Conservation (phyloP, 2,113 vertebrate species). For the Bubo scandiacus region DNA sequence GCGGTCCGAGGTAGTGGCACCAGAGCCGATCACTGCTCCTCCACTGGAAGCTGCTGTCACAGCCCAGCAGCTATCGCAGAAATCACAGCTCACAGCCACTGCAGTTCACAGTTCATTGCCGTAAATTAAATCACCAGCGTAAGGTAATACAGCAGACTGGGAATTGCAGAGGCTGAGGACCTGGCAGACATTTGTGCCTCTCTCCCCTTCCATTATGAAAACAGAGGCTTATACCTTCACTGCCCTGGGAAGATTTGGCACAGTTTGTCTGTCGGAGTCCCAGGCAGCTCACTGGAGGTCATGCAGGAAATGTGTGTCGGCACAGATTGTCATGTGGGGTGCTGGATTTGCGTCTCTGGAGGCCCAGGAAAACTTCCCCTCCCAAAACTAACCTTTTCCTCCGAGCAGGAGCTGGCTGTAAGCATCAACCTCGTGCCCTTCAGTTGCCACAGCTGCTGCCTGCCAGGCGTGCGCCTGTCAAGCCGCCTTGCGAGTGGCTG, state of each 20-base stretch:
- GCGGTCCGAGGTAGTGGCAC: neutral
- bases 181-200: neutral
- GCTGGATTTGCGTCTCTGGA: neutral
- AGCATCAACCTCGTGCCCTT: neutral
- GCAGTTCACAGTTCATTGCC: neutral
- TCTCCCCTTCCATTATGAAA: neutral
- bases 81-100: neutral
- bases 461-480: neutral
- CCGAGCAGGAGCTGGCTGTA: neutral
- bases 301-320: neutral
- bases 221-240: neutral
- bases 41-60: neutral
- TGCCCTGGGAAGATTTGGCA: neutral
- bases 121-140: neutral
- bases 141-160: neutral
- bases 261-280: neutral
- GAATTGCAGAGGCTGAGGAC: neutral
- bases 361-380: neutral
- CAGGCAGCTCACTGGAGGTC: neutral
- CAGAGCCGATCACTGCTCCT: neutral
- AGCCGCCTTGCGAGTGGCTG: neutral
- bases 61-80: neutral
- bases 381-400: neutral
- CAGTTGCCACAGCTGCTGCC: neutral
- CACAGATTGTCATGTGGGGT: rapidly evolving